phyloP scores from a whole-genome alignment of 2,797 vertebrate species.

The Sciaenops ocellatus region DNA sequence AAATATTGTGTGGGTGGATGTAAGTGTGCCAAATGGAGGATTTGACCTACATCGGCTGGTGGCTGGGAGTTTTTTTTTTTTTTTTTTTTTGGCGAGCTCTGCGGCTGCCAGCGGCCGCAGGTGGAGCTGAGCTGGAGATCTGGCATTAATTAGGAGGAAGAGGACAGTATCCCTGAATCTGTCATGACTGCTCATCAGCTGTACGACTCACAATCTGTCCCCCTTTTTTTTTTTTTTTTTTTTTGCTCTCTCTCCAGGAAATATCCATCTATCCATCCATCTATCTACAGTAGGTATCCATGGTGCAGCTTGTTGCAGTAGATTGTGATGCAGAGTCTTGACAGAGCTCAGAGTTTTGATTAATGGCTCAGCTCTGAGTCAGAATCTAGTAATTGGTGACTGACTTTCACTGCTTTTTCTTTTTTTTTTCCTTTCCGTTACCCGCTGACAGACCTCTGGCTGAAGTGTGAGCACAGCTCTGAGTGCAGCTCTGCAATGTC shows the following conservation, averaged over 20 bases:
- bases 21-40: conserved; percentile 47
- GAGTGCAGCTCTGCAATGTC: conserved; percentile 35
- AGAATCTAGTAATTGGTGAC: conserved; percentile 73
- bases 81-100: conserved; percentile 1
- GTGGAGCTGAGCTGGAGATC: conserved; percentile 62
- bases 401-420: conserved; percentile 50
- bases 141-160: conserved; percentile 73
- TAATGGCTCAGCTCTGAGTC: conserved; percentile 76
- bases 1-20: conserved; percentile 34
- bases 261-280: conserved; percentile 26
- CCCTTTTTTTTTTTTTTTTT: conserved; percentile 9
- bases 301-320: conserved; percentile 33
- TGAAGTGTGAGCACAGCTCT: conserved; percentile 34
- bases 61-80: conserved; percentile 13
- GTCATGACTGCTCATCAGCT: conserved; percentile 61
- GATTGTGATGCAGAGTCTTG: conserved; percentile 47
- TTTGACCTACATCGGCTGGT: conserved; percentile 61
- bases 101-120: conserved; percentile 55
- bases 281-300: conserved; percentile 15
- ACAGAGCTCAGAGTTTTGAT: conserved; percentile 74
- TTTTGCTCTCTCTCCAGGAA: conserved; percentile 29
- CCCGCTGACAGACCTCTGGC: conserved; percentile 53
- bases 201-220: conserved; percentile 39
- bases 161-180: conserved; percentile 61
- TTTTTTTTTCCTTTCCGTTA: conserved; percentile 6